Evolutionary conservation across 2,113 vertebrate species (phyloP).

Genomic region (Thermophis baileyi): DNA sequence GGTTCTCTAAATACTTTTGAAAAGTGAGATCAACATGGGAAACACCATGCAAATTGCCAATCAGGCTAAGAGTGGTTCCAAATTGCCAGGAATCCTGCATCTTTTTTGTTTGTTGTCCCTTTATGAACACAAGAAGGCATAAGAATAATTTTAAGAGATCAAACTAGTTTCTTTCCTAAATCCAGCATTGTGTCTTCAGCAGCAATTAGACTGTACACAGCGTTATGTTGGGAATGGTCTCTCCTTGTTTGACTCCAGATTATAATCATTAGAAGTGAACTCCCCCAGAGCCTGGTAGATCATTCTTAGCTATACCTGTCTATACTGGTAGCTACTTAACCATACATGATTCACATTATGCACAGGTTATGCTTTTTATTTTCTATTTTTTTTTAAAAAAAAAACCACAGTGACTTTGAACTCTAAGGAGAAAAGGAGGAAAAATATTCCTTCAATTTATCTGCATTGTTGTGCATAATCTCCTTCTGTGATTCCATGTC

Average conservation of each 20-base stretch:
- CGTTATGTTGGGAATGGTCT: not conserved
- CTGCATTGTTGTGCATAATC: not conserved
- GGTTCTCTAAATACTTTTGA: not conserved
- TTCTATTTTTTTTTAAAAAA: not conserved
- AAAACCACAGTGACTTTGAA: not conserved
- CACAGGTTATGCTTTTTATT: not conserved
- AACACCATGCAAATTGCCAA: not conserved
- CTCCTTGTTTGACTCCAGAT: not conserved
- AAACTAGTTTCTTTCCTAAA: not conserved
- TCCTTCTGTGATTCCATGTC: not conserved
- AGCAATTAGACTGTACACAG: not conserved
- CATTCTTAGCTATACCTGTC: not conserved
- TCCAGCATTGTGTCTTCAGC: not conserved
- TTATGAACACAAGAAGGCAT: not conserved
- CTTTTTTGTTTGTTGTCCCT: not conserved
- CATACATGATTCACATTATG: not conserved
- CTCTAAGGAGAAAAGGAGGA: not conserved
- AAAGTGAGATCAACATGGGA: not conserved
- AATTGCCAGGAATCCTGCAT: not conserved
- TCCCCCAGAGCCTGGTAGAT: not conserved
- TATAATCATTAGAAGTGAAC: not conserved
- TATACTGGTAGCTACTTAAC: not conserved
- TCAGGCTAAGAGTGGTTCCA: not conserved
- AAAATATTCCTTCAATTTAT: not conserved
- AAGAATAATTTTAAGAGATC: not conserved